These are phyloP conservation scores for Xenops minutus DNA, from an alignment of 2,797 vertebrate species.

Conservation along the genomic window DNA sequence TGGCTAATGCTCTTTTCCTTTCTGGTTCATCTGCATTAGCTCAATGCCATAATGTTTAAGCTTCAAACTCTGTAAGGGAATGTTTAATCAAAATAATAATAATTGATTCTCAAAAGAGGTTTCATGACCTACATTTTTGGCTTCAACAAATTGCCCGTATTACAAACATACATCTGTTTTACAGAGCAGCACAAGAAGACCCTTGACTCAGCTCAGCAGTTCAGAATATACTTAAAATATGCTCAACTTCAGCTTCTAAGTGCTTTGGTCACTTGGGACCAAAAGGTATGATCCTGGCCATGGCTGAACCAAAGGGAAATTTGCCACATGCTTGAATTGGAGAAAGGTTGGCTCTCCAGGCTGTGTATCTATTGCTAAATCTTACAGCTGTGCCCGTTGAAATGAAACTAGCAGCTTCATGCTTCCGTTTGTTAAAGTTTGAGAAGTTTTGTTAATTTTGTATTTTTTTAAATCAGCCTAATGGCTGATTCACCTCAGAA, in stretches of 20 bases:
- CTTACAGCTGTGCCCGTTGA: background rate
- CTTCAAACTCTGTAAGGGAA: background rate
- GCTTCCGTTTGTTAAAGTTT: background rate
- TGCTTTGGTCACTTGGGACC: background rate
- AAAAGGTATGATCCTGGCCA: background rate
- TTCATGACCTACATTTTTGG: constrained; percentile 10
- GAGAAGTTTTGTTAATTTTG: background rate
- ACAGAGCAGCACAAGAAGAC: background rate
- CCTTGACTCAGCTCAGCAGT: background rate
- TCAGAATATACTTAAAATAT: constrained; percentile 3
- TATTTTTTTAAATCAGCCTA: background rate
- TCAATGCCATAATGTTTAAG: constrained; percentile 36
- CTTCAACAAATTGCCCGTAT: background rate
- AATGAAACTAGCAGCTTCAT: background rate
- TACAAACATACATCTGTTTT: background rate
- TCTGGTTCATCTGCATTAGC: constrained; percentile 31
- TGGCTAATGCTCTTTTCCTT: constrained; percentile 12
- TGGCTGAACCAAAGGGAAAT: background rate
- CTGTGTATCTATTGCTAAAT: background rate
- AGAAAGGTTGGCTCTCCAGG: background rate
- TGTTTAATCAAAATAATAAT: constrained; percentile 54
- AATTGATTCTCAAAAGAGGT: constrained; percentile 27
- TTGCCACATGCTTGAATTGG: background rate
- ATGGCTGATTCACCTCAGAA: background rate
- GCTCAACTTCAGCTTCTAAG: constrained; percentile 18